phyloP scores from a whole-genome alignment of 2,113 vertebrate genomes.

The Leptobrachium leishanense region DNA sequence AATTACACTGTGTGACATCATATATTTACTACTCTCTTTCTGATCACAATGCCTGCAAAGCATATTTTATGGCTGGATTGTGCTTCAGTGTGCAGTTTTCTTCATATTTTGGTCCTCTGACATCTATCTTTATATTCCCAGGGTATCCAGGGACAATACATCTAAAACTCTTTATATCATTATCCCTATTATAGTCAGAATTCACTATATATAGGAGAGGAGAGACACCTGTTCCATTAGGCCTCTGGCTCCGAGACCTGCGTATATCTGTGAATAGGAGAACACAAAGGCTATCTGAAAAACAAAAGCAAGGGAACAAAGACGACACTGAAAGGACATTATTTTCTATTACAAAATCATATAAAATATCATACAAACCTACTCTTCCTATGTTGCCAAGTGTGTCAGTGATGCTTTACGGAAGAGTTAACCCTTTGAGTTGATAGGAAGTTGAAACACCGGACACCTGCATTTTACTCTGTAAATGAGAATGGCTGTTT shows the following conservation, averaged over 20 bases:
- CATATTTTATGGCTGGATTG: conserved; percentile 32
- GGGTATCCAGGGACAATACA: conserved; percentile 41
- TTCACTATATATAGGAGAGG: conserved; percentile 31
- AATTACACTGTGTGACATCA: conserved; percentile 2
- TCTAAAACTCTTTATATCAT: conserved; percentile 25
- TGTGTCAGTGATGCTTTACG: neutral
- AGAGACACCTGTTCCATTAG: conserved; percentile 47
- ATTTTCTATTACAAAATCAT: conserved; percentile 36
- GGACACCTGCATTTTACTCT: no score
- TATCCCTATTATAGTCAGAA: conserved; percentile 36
- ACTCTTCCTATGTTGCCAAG: conserved; percentile 15
- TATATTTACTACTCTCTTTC: conserved; percentile 18
- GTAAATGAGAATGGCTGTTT: no score
- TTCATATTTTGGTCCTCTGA: conserved; percentile 15
- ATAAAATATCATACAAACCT: conserved; percentile 42
- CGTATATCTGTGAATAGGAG: conserved; percentile 43
- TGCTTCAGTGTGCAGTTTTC: conserved; percentile 19
- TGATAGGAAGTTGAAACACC: neutral
- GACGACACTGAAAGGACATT: conserved; percentile 35
- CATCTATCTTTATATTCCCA: conserved; percentile 37
- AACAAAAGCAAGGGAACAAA: conserved; percentile 43
- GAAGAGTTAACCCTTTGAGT: neutral
- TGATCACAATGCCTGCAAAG: conserved; percentile 30
- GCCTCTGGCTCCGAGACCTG: conserved; percentile 43
- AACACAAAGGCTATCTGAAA: conserved; percentile 38